Evolutionary conservation across 2,113 vertebrate genomes (phyloP), one percentile per base, ranked within the genome.

Genomic region (Poeciliopsis prolifica): DNA sequence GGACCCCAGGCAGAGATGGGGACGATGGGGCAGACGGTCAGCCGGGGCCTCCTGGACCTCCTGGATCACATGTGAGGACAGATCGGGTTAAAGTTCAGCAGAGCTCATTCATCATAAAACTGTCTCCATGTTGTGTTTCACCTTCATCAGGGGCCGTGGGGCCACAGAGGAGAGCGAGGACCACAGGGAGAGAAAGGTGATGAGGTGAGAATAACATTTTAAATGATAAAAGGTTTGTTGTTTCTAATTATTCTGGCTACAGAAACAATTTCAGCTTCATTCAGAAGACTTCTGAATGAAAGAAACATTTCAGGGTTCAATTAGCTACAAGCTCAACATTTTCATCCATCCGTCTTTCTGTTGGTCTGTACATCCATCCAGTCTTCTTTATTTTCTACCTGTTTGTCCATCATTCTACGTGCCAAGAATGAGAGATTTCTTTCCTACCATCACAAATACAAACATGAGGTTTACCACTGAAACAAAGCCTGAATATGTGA

Each of bases 131-230:
- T 42, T 51, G 8, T 76, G 29, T 77, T 44, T 58, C 13, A 3
- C 70, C 66, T 60, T 67, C 62, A 5, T 61, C 84, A 97, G 96
- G 96, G 96, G 3, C 91, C 72, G 1, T 94, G 95, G 87, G 96
- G 96, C 30, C 96, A 95, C 91, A 93, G 93, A 75, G 96, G 96
- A 2, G 96, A 97, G 68, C 89, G 86, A 11, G 96, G 96, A 6
- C 80, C 90, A 54, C 69, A 89, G 78, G 96, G 96, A 0, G 96
- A 97, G 74, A 94, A 93, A 74, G 96, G 96, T 68, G 96, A 97
- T 11, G 95, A 97, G 95, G 96, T 97, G 77, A 95, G 94, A 58
- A 54, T 33, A n/a, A 73, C 63, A 2, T 24, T 7, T 8, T 14
- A 44, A 14, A 44, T 44, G 42, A 44, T 15, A 15, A 44, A 44